Evolutionary conservation across 2,113 vertebrate genomes (phyloP).

Genomic region (Semnopithecus entellus): DNA sequence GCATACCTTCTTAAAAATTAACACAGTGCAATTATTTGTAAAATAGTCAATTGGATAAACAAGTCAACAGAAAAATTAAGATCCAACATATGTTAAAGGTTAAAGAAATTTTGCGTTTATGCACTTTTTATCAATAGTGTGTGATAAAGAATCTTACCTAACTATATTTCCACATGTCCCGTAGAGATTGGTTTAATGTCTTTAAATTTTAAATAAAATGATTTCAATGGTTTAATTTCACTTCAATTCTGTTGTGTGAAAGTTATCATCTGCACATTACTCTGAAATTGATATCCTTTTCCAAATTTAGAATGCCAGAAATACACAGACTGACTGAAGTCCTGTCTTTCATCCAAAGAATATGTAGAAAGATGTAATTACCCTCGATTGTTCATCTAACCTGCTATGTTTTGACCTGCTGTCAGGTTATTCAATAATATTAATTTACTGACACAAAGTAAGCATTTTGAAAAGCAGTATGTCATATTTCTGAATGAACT

Average conservation of each 20-base stretch:
- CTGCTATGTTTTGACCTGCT: background rate
- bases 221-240: constrained; percentile 75
- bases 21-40: constrained; percentile 53
- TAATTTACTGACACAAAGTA: constrained; percentile 12
- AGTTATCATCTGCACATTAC: constrained; percentile 69
- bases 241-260: constrained; percentile 67
- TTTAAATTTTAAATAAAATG: constrained; percentile 73
- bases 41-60: constrained; percentile 37
- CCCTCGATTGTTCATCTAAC: constrained; percentile 5
- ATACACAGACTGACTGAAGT: constrained; percentile 47
- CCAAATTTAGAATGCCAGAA: constrained; percentile 65
- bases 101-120: constrained; percentile 31
- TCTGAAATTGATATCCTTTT: constrained; percentile 69
- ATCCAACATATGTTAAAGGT: background rate
- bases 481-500: background rate
- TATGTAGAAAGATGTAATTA: constrained; percentile 38
- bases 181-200: constrained; percentile 57
- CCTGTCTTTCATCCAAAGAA: constrained; percentile 63
- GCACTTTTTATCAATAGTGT: background rate
- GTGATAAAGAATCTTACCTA: constrained; percentile 10
- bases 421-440: constrained; percentile 39
- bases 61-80: constrained; percentile 3
- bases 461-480: background rate
- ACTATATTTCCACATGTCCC: constrained; percentile 63
- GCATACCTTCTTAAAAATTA: constrained; percentile 63